These are phyloP conservation scores for Drosophila jambulina DNA, from an alignment of 1,140 invertebrate genomes.

Conservation along the genomic window DNA sequence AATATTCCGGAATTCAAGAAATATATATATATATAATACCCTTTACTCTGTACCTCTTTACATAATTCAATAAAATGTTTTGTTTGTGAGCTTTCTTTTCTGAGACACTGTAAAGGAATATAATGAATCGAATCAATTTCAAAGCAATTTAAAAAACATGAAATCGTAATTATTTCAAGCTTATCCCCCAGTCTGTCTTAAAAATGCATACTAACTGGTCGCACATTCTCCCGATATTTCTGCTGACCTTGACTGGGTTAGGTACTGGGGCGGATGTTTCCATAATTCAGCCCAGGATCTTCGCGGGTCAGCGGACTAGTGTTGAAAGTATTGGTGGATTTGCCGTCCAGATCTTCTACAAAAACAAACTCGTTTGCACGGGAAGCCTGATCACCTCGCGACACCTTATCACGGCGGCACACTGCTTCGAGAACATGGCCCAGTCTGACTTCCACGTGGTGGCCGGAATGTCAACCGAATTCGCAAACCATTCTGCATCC, in stretches of 20 bases:
- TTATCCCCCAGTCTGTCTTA: neutral
- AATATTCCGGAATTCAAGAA: neutral
- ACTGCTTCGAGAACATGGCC: conserved; percentile 29
- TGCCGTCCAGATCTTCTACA: conserved; percentile 27
- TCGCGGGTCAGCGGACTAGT: neutral
- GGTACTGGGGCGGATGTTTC: too few relatives aligned
- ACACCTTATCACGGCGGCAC: conserved; percentile 42
- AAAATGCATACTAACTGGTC: conserved; percentile 12
- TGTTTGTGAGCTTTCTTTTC: neutral
- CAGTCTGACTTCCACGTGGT: conserved; percentile 14
- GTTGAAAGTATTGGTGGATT: conserved; percentile 29
- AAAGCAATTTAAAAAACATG: neutral
- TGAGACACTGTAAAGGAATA: neutral
- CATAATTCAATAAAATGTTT: neutral
- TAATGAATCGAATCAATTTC: conserved; percentile 33
- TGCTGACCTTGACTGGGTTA: neutral
- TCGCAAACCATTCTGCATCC: neutral
- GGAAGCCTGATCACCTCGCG: conserved; percentile 24
- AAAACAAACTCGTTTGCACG: conserved; percentile 11
- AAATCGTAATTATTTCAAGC: neutral
- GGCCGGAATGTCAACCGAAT: conserved; percentile 8
- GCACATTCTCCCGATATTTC: neutral
- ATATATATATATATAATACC: neutral
- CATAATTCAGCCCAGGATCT: conserved; percentile 23
- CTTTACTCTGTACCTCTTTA: too few relatives aligned